phyloP scores from a whole-genome alignment of 1,140 invertebrate species.

The Drosophila pruinosa region DNA sequence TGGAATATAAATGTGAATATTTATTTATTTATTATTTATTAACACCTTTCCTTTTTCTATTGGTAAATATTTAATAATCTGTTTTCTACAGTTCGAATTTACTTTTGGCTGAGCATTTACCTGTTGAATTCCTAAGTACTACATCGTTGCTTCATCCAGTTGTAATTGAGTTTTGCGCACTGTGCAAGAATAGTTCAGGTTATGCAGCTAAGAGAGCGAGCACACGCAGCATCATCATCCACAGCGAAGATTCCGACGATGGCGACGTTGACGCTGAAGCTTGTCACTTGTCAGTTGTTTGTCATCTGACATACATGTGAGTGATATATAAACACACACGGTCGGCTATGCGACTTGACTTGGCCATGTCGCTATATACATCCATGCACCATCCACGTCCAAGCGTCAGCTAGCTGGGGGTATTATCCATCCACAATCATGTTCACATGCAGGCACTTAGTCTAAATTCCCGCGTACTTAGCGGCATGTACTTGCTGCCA shows the following conservation, averaged over 20 bases:
- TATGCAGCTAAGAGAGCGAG: neutral
- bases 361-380: conserved; percentile 49
- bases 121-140: too few species aligned
- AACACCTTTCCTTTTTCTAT: neutral
- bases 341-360: conserved; percentile 41
- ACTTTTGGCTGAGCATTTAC: too few species aligned
- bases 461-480: conserved; percentile 75
- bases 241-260: conserved; percentile 21
- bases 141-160: conserved; percentile 4
- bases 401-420: conserved; percentile 12
- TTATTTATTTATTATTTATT: neutral
- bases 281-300: conserved; percentile 81
- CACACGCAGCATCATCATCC: conserved; percentile 36
- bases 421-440: conserved; percentile 56
- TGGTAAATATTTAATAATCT: too few species aligned
- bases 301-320: conserved; percentile 79
- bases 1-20: conserved; percentile 16
- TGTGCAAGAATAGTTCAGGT: conserved; percentile 25
- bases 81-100: too few species aligned
- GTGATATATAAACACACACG: conserved; percentile 80
- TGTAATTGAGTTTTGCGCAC: conserved; percentile 27
- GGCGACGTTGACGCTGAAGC: conserved; percentile 64
- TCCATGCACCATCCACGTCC: conserved; percentile 21
- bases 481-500: conserved; percentile 60
- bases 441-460: conserved; percentile 64